Conservation (phyloP, 2,113 vertebrate genomes). For the Peucedramus taeniatus region DNA sequence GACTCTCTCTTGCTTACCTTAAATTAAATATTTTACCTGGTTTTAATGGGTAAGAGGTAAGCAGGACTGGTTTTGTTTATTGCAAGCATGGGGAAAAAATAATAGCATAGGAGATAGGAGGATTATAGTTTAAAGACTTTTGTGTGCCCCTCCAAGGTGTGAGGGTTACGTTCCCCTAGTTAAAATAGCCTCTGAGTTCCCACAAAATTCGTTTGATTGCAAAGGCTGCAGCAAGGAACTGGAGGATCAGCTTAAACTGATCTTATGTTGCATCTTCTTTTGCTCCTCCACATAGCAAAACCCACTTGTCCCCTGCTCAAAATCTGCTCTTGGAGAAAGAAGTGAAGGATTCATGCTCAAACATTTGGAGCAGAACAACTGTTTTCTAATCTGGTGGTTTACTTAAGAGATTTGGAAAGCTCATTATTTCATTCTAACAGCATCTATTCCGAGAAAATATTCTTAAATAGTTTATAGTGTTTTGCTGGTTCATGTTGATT, state of each 20-base stretch:
- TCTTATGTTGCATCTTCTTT: not conserved
- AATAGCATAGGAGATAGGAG: not conserved
- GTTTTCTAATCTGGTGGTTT: not conserved
- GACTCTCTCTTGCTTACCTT: not conserved
- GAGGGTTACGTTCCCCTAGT: not conserved
- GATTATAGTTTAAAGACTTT: not conserved
- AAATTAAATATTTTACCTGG: not conserved
- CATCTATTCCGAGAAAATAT: not conserved
- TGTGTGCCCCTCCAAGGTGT: rapidly evolving
- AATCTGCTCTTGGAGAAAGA: not conserved
- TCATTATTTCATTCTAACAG: not conserved
- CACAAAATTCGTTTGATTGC: not conserved
- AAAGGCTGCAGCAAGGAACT: not conserved
- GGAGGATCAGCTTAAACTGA: not conserved
- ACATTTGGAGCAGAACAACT: not conserved
- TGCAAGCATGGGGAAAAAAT: not conserved
- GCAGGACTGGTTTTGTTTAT: not conserved
- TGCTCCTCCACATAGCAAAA: rapidly evolving
- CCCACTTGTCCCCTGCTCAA: rapidly evolving
- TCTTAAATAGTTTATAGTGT: not conserved
- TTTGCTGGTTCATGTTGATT: not conserved
- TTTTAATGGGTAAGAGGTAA: not conserved
- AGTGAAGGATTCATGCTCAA: not conserved
- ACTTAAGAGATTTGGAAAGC: not conserved
- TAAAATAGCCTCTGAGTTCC: not conserved